Conservation (phyloP, 2,113 vertebrate genomes). For the Salvelinus alpinus region DNA sequence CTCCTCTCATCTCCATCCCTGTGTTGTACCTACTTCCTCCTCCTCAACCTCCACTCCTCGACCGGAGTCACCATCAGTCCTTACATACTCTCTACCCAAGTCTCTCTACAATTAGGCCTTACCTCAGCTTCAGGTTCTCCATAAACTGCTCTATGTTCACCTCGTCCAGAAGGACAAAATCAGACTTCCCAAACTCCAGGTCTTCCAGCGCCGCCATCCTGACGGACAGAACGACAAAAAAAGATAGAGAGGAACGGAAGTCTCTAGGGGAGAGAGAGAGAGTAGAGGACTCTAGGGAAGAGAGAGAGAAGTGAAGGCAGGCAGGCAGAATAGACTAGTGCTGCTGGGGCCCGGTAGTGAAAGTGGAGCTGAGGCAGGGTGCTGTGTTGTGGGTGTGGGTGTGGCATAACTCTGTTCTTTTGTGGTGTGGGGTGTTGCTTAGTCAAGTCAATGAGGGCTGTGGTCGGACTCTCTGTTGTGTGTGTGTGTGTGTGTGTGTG, state of each 20-base stretch:
- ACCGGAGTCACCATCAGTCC: slow-evolving; percentile 13
- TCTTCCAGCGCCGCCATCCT: slow-evolving; percentile 87
- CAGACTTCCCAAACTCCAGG: slow-evolving; percentile 85
- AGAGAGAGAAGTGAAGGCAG: slow-evolving; percentile 56
- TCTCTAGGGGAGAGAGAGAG: slow-evolving; percentile 41
- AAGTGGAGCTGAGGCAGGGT: background rate
- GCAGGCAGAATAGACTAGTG: background rate
- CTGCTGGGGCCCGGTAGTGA: slow-evolving; percentile 51
- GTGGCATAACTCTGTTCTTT: slow-evolving; percentile 45
- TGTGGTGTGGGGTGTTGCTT: slow-evolving; percentile 29
- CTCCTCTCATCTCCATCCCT: slow-evolving; percentile 18
- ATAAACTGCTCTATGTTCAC: slow-evolving; percentile 92
- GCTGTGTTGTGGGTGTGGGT: slow-evolving; percentile 39
- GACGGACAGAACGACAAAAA: slow-evolving; percentile 24
- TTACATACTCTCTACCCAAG: slow-evolving; percentile 38
- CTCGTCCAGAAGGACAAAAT: slow-evolving; percentile 91
- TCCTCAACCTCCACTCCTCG: slow-evolving; percentile 6
- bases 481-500: slow-evolving; percentile 12
- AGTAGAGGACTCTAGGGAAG: slow-evolving; percentile 22
- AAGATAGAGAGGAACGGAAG: slow-evolving; percentile 28
- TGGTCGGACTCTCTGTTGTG: slow-evolving; percentile 65
- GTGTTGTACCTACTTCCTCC: slow-evolving; percentile 8
- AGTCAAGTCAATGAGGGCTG: slow-evolving; percentile 33
- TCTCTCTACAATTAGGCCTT: slow-evolving; percentile 63
- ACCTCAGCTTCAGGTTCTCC: slow-evolving; percentile 89